phyloP scores from a whole-genome alignment of 2,888 invertebrate species.

The Calliphora vomitoria region DNA sequence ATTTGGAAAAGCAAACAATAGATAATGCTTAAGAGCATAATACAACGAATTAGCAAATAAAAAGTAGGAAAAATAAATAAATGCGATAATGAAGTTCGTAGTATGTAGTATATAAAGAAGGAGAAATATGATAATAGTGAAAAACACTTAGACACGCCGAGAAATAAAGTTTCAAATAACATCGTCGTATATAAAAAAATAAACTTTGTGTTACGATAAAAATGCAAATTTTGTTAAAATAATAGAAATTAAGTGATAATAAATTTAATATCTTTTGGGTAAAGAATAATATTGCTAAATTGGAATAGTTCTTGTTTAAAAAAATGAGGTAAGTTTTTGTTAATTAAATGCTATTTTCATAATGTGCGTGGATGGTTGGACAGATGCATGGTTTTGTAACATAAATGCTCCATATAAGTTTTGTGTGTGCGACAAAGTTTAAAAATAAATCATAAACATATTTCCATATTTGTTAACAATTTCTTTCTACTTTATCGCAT shows the following conservation, averaged over 20 bases:
- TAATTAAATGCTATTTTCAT: not conserved
- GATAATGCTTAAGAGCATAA: not conserved
- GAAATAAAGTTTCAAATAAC: constrained; percentile 46
- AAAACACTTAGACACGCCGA: constrained; percentile 42
- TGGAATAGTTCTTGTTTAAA: not conserved
- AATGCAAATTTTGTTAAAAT: not conserved
- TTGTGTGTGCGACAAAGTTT: constrained; percentile 38
- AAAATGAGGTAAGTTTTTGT: constrained; percentile 26
- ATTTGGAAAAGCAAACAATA: not conserved
- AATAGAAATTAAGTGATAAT: not conserved
- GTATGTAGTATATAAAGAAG: constrained; percentile 33
- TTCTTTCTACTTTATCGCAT: not conserved
- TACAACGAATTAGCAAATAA: constrained; percentile 38
- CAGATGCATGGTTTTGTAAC: constrained; percentile 5
- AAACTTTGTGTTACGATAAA: not conserved
- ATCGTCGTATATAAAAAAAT: not conserved
- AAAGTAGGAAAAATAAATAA: constrained; percentile 34
- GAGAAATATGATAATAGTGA: constrained; percentile 31
- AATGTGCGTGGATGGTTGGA: not conserved
- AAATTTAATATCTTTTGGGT: not conserved
- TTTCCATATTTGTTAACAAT: constrained; percentile 66
- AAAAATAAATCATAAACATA: constrained; percentile 64
- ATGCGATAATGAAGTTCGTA: constrained; percentile 21
- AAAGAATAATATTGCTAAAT: not conserved
- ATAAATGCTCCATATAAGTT: not conserved